phyloP scores from a whole-genome alignment of 2,888 invertebrate species.

The Augochlorella aurata region DNA sequence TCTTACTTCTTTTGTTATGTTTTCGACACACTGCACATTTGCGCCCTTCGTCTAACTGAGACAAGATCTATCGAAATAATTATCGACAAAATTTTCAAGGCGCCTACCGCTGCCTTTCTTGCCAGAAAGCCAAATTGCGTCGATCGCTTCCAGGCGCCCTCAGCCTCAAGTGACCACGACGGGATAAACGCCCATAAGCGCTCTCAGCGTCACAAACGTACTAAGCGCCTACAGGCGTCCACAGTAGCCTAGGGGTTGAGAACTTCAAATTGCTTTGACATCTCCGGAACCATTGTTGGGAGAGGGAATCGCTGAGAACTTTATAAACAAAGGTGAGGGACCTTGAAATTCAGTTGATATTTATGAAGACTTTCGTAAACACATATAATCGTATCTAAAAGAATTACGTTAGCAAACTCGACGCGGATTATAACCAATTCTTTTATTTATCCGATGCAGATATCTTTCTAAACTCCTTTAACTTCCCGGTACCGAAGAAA shows the following conservation, averaged over 20 bases:
- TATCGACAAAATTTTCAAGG: too few relatives aligned
- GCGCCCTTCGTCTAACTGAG: too few relatives aligned
- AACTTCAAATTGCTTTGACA: background rate
- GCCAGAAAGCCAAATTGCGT: too few relatives aligned
- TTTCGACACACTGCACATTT: too few relatives aligned
- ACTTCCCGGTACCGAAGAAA: background rate
- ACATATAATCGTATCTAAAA: background rate
- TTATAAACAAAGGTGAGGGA: background rate
- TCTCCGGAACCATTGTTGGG: background rate
- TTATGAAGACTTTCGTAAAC: background rate
- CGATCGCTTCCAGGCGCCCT: too few relatives aligned
- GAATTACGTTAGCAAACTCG: background rate
- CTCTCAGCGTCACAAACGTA: too few relatives aligned
- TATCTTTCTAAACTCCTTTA: conserved; percentile 15
- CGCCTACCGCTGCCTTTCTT: too few relatives aligned
- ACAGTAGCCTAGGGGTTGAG: background rate
- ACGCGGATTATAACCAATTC: background rate
- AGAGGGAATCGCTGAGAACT: background rate
- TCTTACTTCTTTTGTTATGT: too few relatives aligned
- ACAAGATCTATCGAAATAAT: too few relatives aligned
- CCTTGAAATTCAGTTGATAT: background rate
- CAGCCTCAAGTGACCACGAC: too few relatives aligned
- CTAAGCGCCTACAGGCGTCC: too few relatives aligned
- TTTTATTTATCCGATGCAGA: background rate
- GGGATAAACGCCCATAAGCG: too few relatives aligned